Percentiles rank a stretch among this genome's conserved stretches.
These are phyloP conservation scores for Eueremaeus valkanovi DNA, from an alignment of 2,888 invertebrate species.

Conservation along the genomic window DNA sequence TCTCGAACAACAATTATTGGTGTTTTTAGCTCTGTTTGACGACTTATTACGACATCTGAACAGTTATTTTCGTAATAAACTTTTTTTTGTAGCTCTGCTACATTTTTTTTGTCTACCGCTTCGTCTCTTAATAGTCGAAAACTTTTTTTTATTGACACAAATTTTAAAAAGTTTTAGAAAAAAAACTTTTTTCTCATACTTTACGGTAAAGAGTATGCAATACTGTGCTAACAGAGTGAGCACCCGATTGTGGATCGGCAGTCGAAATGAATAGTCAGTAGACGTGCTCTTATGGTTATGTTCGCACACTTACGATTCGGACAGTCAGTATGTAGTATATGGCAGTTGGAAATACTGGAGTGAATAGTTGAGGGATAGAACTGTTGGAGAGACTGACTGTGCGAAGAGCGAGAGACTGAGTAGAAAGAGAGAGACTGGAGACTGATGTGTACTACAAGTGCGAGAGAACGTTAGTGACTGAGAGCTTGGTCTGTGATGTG, in stretches of 20 bases:
- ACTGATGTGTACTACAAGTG: constrained; percentile 2
- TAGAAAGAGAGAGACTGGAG: not conserved
- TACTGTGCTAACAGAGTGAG: too few relatives aligned
- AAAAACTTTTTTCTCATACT: not conserved
- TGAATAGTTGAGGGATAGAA: not conserved
- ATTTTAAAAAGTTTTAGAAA: not conserved
- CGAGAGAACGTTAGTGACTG: not conserved
- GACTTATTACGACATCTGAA: not conserved
- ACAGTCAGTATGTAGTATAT: not conserved
- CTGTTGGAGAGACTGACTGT: not conserved
- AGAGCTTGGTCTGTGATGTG: not conserved
- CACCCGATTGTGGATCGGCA: too few relatives aligned
- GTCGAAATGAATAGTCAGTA: too few relatives aligned
- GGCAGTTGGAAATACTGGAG: not conserved
- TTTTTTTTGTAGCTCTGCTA: not conserved
- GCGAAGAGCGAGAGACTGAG: not conserved
- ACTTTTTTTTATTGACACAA: not conserved
- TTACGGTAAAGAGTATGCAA: too few relatives aligned
- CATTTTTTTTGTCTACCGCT: too few relatives aligned
- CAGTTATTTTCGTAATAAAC: too few relatives aligned
- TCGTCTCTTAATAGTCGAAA: not conserved
- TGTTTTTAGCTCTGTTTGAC: not conserved
- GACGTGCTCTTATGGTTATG: too few relatives aligned
- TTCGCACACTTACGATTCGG: not conserved
- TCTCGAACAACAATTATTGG: not conserved